phyloP scores from a whole-genome alignment of 2,888 invertebrate genomes.

The Leucoptera coffeella region DNA sequence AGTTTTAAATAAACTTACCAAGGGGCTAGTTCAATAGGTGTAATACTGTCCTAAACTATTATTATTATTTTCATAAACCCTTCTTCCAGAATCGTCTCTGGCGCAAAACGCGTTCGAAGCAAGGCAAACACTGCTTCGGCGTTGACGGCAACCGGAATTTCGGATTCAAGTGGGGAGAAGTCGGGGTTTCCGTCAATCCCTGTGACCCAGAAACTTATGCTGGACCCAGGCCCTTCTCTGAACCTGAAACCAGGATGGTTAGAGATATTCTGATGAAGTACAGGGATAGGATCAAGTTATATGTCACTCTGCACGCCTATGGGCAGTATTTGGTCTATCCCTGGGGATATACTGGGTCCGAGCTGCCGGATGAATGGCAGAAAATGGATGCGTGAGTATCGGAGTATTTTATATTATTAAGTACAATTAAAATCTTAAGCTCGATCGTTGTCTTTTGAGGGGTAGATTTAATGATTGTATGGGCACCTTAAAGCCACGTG shows the following conservation, averaged over 20 bases:
- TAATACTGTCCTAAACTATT: not conserved
- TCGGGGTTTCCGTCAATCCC: conserved; percentile 56
- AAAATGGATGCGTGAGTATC: conserved; percentile 35
- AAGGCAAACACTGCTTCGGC: conserved; percentile 40
- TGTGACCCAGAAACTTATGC: conserved; percentile 56
- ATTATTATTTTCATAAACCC: not conserved
- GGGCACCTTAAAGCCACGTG: too few species aligned
- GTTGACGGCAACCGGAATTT: conserved; percentile 69
- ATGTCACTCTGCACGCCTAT: conserved; percentile 64
- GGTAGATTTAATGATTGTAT: too few species aligned
- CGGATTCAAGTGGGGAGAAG: conserved; percentile 60
- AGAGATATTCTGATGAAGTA: conserved; percentile 44
- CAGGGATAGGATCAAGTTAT: conserved; percentile 50
- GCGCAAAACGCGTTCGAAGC: conserved; percentile 56
- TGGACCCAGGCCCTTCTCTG: conserved; percentile 56
- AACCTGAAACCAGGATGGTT: conserved; percentile 53
- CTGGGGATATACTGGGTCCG: conserved; percentile 53
- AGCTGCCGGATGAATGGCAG: conserved; percentile 37
- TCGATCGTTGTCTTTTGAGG: too few species aligned
- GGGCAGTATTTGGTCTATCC: conserved; percentile 59
- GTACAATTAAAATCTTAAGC: too few species aligned
- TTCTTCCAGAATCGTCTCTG: conserved; percentile 51
- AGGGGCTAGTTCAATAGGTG: not conserved
- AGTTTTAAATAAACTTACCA: too few species aligned
- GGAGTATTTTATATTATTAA: too few species aligned